A percentile compares a stretch with the other conserved stretches of the same genome.
Conservation (phyloP, 1,140 invertebrate genomes). For the Drosophila insularis region DNA sequence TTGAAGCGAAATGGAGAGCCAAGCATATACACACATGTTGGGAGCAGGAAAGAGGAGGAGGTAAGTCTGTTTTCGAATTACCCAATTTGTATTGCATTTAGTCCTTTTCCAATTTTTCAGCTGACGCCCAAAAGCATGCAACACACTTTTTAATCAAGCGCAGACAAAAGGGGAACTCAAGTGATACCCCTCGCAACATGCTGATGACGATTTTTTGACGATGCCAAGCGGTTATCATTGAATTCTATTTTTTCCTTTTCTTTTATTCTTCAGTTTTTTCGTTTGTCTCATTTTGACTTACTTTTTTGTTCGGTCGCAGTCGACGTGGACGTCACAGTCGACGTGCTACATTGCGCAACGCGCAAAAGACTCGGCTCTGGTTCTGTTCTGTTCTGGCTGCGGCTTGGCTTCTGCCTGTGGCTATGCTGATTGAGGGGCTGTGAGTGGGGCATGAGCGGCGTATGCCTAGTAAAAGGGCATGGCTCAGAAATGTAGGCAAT, state of each 20-base stretch:
- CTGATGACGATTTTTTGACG: conserved; percentile 25
- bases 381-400: conserved; percentile 9
- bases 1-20: not conserved
- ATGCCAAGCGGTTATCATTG: conserved; percentile 24
- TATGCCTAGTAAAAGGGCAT: conserved; percentile 42
- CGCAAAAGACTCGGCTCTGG: conserved; percentile 43
- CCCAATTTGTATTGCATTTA: not conserved
- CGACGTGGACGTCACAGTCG: conserved; percentile 42
- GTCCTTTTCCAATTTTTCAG: conserved; percentile 14
- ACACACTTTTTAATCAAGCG: conserved; percentile 12
- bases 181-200: not conserved
- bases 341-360: conserved; percentile 70
- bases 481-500: conserved; percentile 71
- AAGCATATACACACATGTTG: not conserved
- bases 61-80: conserved; percentile 5
- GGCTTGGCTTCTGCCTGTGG: conserved; percentile 27
- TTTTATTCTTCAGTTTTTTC: conserved; percentile 5
- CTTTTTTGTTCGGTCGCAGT: conserved; percentile 32
- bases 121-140: conserved; percentile 44
- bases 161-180: not conserved
- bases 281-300: conserved; percentile 51
- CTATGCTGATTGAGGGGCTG: conserved; percentile 17
- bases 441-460: conserved; percentile 7
- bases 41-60: not conserved
- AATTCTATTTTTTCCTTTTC: conserved; percentile 13